A percentile compares a stretch with the other conserved stretches of the same genome.
These are phyloP conservation scores for Poecilia latipinna DNA, from an alignment of 2,113 vertebrate species.

Conservation along the genomic window DNA sequence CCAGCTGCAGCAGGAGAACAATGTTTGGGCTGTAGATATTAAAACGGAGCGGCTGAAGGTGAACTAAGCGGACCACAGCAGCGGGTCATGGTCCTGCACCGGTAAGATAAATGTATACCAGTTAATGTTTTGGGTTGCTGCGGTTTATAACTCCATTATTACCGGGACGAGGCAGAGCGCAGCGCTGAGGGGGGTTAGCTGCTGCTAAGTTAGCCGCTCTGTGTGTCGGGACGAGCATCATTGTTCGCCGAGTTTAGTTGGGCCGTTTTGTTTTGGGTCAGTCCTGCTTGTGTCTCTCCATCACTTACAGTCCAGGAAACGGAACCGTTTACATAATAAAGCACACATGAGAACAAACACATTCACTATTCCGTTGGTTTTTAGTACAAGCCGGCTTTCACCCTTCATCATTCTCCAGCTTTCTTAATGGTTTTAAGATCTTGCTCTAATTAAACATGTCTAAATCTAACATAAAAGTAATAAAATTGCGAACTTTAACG, in stretches of 20 bases:
- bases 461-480: no score
- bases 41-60: conserved; percentile 57
- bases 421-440: background rate
- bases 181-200: conserved; percentile 60
- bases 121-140: background rate
- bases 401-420: background rate
- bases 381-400: background rate
- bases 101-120: conserved; percentile 62
- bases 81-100: conserved; percentile 74
- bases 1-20: conserved; percentile 83
- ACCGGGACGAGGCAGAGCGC: conserved; percentile 65
- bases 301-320: conserved; percentile 39
- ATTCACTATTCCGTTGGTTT: background rate
- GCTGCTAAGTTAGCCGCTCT: conserved; percentile 59
- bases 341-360: background rate
- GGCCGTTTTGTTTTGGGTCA: conserved; percentile 73
- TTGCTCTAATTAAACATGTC: no score
- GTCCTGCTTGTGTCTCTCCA: conserved; percentile 48
- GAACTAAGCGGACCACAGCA: conserved; percentile 40
- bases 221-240: conserved; percentile 77
- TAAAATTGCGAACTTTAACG: no score
- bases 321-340: background rate
- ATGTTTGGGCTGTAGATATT: conserved; percentile 80
- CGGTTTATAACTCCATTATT: conserved; percentile 13
- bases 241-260: conserved; percentile 77